Base-by-base conservation (phyloP, 1,140 invertebrate genomes). In the Sycophila sp. region DNA sequence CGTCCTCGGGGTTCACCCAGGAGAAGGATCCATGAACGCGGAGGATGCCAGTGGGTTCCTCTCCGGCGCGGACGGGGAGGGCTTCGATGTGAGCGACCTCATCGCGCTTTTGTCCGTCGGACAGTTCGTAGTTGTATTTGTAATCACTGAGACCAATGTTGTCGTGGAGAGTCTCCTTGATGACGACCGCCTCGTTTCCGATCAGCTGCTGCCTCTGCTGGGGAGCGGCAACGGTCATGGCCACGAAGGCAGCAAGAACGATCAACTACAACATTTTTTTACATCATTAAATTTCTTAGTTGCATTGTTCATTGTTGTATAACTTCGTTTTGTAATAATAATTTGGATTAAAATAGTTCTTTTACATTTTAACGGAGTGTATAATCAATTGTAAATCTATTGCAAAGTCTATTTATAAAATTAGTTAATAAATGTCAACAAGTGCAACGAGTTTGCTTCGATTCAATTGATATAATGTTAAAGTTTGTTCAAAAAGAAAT, bases 31-130 rank as follows among this genome's bases (percentile, higher is more conserved):
- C 90, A 10, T 62, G 60, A 17, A 75, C 65, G 15, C 62, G 53
- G 22, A 67, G 63, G 56, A 68, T 45, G 22, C 8, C n/a, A 6
- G 2, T 6, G 8, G 30, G 26, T 26, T 63, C 60, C 19, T 87
- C 83, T 51, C 89, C 89, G 0, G 10, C 8, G 22, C n/a, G 15
- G 24, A 13, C 7, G 4, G n/a, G 40, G 11, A 11, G n/a, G 73
- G 91, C 89, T 28, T 84, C 82, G 8, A 92, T 72, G 24, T 85
- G 76, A 2, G 87, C 91, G 42, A 82, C 74, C 81, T 92, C 90
- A 8, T 87, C 80, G 3, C 83, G 80, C 0, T 76, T 69, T 68
- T 89, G 88, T 7, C 90, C 90, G 75, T 92, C 89, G 74, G 88
- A 90, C 8, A 90, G 87, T 75, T 91, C 88, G 34, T 87, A 87